phyloP scores from a whole-genome alignment of 2,113 vertebrate species.

The Daubentonia madagascariensis region DNA sequence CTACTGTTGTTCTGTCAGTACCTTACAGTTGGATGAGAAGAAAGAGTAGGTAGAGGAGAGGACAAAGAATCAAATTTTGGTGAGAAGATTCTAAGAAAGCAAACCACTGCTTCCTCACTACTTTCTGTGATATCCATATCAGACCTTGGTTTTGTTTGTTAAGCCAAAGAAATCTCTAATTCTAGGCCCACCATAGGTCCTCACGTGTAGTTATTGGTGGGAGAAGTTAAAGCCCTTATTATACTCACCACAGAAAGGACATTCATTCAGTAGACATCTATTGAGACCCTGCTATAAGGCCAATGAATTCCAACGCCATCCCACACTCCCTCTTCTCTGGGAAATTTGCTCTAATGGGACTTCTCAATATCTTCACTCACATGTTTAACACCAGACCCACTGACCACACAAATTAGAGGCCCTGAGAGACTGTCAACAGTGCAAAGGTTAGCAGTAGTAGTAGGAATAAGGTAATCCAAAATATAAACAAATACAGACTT shows the following conservation, averaged over 20 bases:
- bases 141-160: background rate
- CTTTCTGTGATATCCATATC: background rate
- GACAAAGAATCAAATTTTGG: background rate
- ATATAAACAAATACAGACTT: background rate
- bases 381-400: background rate
- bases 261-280: background rate
- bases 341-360: background rate
- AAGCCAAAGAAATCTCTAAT: constrained; percentile 2
- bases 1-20: background rate
- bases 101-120: background rate
- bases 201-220: background rate
- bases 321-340: background rate
- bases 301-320: background rate
- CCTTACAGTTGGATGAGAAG: background rate
- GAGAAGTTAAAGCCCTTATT: background rate
- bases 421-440: background rate
- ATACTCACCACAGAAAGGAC: background rate
- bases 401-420: background rate
- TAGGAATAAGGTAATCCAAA: background rate
- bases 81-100: constrained; percentile 21
- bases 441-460: background rate
- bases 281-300: background rate
- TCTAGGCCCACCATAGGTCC: background rate
- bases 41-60: background rate
- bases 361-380: background rate